Evolutionary conservation across 2,888 invertebrate genomes (phyloP).

Genomic region (Perithous albicinctus): DNA sequence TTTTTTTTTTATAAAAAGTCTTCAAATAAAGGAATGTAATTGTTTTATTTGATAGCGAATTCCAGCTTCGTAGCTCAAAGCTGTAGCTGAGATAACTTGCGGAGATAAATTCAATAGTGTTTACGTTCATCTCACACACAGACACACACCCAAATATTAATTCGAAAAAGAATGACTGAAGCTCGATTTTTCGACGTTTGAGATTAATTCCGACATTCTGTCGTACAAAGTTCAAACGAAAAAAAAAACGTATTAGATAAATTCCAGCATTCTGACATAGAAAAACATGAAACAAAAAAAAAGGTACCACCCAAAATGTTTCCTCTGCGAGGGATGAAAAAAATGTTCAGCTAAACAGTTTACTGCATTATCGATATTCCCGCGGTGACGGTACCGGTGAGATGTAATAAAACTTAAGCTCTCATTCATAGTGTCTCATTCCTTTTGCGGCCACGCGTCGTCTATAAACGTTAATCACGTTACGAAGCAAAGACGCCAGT

Average conservation of each 20-base stretch:
- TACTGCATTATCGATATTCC: background rate
- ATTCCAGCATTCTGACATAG: background rate
- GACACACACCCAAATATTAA: background rate
- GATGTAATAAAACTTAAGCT: background rate
- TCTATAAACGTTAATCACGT: slow-evolving; percentile 8
- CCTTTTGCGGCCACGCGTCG: background rate
- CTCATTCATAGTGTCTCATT: background rate
- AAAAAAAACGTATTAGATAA: background rate
- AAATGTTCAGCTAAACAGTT: background rate
- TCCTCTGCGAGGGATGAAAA: no score
- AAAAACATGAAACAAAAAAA: no score
- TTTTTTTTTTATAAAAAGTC: no score
- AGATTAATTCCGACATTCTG: background rate
- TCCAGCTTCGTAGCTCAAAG: background rate
- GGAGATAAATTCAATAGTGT: background rate
- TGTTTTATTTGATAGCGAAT: background rate
- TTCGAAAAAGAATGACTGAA: background rate
- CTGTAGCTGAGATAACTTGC: background rate
- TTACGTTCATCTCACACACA: background rate
- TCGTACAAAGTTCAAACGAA: background rate
- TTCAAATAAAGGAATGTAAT: background rate
- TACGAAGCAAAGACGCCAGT: slow-evolving; percentile 8
- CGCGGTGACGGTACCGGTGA: background rate
- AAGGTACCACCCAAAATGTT: no score
- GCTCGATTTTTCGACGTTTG: background rate